These are phyloP conservation scores for Corbicula japonica DNA, from an alignment of 2,888 invertebrate genomes.

Conservation along the genomic window DNA sequence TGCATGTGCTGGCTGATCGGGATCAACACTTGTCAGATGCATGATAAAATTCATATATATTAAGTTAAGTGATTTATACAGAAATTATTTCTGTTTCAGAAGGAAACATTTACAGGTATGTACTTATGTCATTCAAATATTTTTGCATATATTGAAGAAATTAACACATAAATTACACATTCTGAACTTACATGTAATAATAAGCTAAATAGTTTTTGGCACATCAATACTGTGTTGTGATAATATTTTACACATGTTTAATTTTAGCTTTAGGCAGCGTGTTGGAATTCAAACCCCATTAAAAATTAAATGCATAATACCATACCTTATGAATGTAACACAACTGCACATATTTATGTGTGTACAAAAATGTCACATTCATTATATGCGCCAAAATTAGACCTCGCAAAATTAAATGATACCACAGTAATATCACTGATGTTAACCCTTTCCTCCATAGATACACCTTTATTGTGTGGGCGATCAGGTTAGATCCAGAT, in stretches of 20 bases:
- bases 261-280: not conserved
- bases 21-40: not conserved
- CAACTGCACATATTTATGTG: no score
- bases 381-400: no score
- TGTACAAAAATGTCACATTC: no score
- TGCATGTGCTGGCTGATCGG: not conserved
- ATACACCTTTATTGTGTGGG: no score
- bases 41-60: not conserved
- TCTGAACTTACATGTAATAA: not conserved
- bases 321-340: no score
- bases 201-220: not conserved
- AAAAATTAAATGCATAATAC: not conserved
- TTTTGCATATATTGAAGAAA: not conserved
- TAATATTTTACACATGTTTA: not conserved
- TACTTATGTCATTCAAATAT: not conserved
- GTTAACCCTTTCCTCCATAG: no score
- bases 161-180: not conserved
- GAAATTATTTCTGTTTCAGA: slow-evolving; percentile 45
- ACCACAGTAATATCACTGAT: no score
- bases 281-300: not conserved
- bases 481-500: no score
- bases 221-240: not conserved
- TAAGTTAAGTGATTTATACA: not conserved
- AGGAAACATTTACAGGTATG: slow-evolving; percentile 66
- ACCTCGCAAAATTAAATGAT: no score